Percentiles rank a stretch among this genome's conserved stretches.
phyloP scores from a whole-genome alignment of 2,797 vertebrate species.

The Valencia hispanica region DNA sequence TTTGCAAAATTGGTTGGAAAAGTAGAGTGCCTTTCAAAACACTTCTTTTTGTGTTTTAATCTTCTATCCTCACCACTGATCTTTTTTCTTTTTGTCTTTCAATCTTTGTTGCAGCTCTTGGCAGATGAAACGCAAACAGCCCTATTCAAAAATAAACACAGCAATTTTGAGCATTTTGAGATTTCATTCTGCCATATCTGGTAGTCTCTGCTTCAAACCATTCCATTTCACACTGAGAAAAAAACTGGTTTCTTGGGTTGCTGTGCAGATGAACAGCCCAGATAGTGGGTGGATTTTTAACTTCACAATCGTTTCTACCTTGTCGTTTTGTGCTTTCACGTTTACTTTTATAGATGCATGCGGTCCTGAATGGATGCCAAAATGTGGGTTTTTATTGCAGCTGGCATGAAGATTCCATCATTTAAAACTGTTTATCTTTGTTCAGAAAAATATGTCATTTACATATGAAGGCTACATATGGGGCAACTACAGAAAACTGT shows the following conservation, averaged over 20 bases:
- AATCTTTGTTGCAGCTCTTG: slow-evolving; percentile 43
- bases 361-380: slow-evolving; percentile 23
- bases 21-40: slow-evolving; percentile 51
- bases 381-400: slow-evolving; percentile 27
- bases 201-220: slow-evolving; percentile 40
- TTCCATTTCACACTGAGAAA: slow-evolving; percentile 50
- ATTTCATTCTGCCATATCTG: slow-evolving; percentile 54
- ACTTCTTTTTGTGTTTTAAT: slow-evolving; percentile 46
- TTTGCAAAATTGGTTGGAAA: slow-evolving; percentile 33
- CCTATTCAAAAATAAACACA: slow-evolving; percentile 61
- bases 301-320: slow-evolving; percentile 46
- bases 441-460: slow-evolving; percentile 10
- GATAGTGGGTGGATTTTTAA: slow-evolving; percentile 40
- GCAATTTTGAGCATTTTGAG: slow-evolving; percentile 62
- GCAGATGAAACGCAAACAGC: slow-evolving; percentile 55
- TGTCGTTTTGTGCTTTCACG: slow-evolving; percentile 28
- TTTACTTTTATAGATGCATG: slow-evolving; percentile 25
- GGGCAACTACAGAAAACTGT: not conserved
- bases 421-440: slow-evolving; percentile 53
- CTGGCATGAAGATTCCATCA: slow-evolving; percentile 20
- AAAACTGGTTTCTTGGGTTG: slow-evolving; percentile 48
- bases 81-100: slow-evolving; percentile 28
- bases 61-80: slow-evolving; percentile 30
- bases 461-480: not conserved
- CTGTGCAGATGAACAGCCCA: slow-evolving; percentile 46